A percentile compares a stretch with the other conserved stretches of the same genome.
Conservation (phyloP, 2,113 vertebrate genomes). For the Opisthocomus hoazin region DNA sequence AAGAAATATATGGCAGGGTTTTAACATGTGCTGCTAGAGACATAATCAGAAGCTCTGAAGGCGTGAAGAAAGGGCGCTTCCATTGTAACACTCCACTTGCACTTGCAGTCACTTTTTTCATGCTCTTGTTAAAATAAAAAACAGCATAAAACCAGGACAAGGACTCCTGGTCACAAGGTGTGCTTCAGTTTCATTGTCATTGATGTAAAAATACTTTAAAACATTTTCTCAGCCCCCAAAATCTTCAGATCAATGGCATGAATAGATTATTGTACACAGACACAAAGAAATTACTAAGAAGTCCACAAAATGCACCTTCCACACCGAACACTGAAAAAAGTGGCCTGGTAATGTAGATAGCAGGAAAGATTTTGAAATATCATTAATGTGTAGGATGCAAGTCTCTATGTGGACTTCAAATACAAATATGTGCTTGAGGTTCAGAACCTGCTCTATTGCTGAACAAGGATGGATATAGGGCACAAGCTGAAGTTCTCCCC, state of each 20-base stretch:
- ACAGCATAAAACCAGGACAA: not conserved
- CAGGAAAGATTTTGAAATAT: not conserved
- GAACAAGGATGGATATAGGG: not conserved
- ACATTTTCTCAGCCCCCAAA: not conserved
- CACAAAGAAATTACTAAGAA: not conserved
- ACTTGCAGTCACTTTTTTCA: not conserved
- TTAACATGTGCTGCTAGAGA: not conserved
- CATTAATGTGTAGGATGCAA: not conserved
- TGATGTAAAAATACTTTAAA: not conserved
- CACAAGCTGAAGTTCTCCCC: not conserved
- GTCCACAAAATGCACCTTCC: not conserved
- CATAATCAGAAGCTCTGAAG: not conserved
- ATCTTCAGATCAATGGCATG: not conserved
- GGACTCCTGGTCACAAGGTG: not conserved
- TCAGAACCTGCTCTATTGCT: not conserved
- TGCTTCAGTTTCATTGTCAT: not conserved
- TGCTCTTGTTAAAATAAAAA: not conserved
- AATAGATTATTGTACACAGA: not conserved
- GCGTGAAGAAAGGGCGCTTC: not conserved
- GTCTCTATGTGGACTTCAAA: not conserved
- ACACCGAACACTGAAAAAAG: not conserved
- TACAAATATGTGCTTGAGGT: not conserved
- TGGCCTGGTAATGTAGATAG: not conserved
- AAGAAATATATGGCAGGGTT: not conserved
- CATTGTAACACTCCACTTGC: not conserved